Evolutionary conservation across 1,140 invertebrate genomes (phyloP).

Genomic region (Papilio xuthus): DNA sequence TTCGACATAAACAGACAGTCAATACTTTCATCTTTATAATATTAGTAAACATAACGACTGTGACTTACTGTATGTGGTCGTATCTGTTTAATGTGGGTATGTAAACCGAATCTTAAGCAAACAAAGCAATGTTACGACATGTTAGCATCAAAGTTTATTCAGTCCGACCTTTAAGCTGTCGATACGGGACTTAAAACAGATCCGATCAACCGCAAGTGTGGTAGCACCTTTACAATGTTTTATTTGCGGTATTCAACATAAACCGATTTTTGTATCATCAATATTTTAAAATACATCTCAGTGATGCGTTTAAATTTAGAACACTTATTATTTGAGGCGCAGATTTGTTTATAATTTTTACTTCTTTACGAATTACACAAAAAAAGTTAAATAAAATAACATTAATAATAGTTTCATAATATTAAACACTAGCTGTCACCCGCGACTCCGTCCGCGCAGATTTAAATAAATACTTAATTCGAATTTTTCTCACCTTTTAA

Average conservation of each 20-base stretch:
- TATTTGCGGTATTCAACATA: constrained; percentile 4
- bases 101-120: neutral
- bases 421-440: neutral
- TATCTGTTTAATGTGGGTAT: neutral
- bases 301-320: constrained; percentile 23
- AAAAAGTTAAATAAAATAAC: too few species aligned
- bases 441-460: neutral
- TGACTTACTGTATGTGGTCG: too few species aligned
- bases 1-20: too few species aligned
- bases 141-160: constrained; percentile 9
- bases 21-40: neutral
- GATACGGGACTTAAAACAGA: constrained; percentile 32
- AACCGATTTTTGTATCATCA: constrained; percentile 31
- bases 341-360: neutral
- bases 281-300: constrained; percentile 25
- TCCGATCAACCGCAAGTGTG: neutral
- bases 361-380: neutral
- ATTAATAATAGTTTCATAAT: too few species aligned
- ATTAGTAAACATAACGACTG: neutral
- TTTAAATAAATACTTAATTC: too few species aligned
- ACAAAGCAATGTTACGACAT: constrained; percentile 2
- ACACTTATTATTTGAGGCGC: neutral
- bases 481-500: too few species aligned
- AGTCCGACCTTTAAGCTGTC: constrained; percentile 28
- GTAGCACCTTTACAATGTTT: constrained; percentile 24